These are phyloP conservation scores for Copsychus sechellarum DNA, from an alignment of 2,113 vertebrate genomes.

Conservation along the genomic window DNA sequence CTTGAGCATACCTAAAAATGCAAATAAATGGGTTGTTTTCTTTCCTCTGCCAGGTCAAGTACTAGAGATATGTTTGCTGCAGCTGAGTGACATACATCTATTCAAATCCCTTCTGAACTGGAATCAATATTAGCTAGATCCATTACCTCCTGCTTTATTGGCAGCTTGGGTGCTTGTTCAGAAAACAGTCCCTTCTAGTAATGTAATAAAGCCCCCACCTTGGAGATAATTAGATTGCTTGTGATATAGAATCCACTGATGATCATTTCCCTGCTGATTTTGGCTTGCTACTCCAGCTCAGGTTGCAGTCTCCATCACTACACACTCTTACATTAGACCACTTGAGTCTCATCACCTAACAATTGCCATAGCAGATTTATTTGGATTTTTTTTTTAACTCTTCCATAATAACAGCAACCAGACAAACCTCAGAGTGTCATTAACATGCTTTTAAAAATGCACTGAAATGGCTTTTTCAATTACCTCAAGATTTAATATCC, in stretches of 20 bases:
- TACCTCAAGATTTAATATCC: constrained; percentile 23
- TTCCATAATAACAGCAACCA: constrained; percentile 15
- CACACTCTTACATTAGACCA: neutral
- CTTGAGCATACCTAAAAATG: neutral
- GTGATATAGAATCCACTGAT: constrained; percentile 38
- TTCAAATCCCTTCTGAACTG: constrained; percentile 19
- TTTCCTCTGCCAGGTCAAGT: neutral
- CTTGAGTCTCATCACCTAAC: constrained; percentile 18
- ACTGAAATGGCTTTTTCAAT: constrained; percentile 31
- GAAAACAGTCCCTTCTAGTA: constrained; percentile 54
- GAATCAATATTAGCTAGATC: constrained; percentile 45
- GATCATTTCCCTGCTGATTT: constrained; percentile 45
- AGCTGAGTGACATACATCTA: constrained; percentile 17
- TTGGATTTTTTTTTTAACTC: neutral
- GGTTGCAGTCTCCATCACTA: constrained; percentile 35
- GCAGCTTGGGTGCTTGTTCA: constrained; percentile 48
- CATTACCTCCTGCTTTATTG: constrained; percentile 55
- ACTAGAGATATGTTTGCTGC: neutral
- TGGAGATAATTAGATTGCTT: constrained; percentile 49
- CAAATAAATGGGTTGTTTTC: neutral
- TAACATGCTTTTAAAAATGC: constrained; percentile 43
- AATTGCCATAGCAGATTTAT: neutral
- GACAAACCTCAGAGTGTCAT: constrained; percentile 41
- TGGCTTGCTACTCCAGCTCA: constrained; percentile 34
- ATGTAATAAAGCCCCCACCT: constrained; percentile 56